Conservation (phyloP, 2,797 vertebrate species). For the Hippopotamyrus pictus region DNA sequence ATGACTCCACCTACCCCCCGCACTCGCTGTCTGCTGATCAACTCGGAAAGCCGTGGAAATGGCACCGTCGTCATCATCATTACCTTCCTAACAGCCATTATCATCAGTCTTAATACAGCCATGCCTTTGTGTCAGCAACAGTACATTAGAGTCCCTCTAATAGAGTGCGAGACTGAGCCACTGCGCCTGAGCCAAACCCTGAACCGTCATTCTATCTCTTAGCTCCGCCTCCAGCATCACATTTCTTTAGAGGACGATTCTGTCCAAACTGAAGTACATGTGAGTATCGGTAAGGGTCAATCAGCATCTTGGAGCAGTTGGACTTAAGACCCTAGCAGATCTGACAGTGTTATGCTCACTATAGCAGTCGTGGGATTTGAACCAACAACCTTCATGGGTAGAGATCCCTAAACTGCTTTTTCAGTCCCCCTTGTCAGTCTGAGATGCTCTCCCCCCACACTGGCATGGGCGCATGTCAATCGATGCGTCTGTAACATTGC, state of each 20-base stretch:
- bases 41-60: slow-evolving; percentile 5
- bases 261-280: not conserved
- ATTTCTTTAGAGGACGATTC: not conserved
- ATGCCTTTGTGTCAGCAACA: slow-evolving; percentile 17
- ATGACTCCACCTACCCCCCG: not conserved
- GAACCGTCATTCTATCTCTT: not conserved
- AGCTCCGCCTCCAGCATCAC: not conserved
- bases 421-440: slow-evolving; percentile 14
- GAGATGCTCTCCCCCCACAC: not conserved
- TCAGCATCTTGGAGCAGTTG: not conserved
- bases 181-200: slow-evolving; percentile 12
- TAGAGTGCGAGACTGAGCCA: slow-evolving; percentile 22
- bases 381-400: not conserved
- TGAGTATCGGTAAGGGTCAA: not conserved
- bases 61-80: slow-evolving; percentile 22
- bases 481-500: not conserved
- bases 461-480: not conserved
- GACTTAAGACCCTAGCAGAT: not conserved
- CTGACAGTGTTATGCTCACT: not conserved
- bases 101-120: slow-evolving; percentile 2
- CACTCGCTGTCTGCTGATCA: not conserved
- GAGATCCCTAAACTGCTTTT: not conserved
- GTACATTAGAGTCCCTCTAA: slow-evolving; percentile 30
- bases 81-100: slow-evolving; percentile 18
- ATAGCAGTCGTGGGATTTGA: not conserved